These are phyloP conservation scores for Peromyscus californicus DNA, from an alignment of 2,113 vertebrate genomes.

Conservation along the genomic window DNA sequence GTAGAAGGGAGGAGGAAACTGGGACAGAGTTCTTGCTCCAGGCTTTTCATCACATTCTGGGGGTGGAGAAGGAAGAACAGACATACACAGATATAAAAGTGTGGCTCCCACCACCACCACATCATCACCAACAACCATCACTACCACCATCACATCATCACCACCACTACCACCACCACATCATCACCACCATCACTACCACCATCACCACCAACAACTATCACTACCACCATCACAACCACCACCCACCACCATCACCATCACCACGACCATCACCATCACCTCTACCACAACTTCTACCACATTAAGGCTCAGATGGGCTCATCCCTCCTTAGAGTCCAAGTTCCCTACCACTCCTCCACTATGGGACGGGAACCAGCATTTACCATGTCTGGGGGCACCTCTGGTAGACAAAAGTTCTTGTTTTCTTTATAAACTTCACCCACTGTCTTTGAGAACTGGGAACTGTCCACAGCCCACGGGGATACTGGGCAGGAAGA, in stretches of 20 bases:
- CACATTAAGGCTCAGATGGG: background rate
- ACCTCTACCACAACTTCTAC: no score
- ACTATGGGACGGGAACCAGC: accelerated
- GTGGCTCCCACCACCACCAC: background rate
- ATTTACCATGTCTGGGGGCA: slow-evolving; percentile 83
- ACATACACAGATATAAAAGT: background rate
- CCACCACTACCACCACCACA: background rate
- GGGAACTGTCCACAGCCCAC: accelerated
- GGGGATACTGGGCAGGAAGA: slow-evolving; percentile 82
- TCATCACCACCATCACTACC: accelerated
- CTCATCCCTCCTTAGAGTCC: background rate
- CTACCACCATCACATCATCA: background rate
- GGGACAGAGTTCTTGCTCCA: slow-evolving; percentile 89
- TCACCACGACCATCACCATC: background rate
- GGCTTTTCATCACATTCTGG: slow-evolving; percentile 84
- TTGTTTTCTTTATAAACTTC: slow-evolving; percentile 60
- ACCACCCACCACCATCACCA: background rate
- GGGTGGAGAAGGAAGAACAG: background rate
- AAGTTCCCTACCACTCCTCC: background rate
- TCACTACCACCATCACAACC: background rate
- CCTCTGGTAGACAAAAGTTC: slow-evolving; percentile 86
- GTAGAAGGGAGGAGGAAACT: slow-evolving; percentile 86
- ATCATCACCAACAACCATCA: background rate
- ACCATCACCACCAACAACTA: background rate
- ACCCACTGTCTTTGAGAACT: background rate